These are phyloP conservation scores for Notechis scutatus DNA, from an alignment of 2,113 vertebrate species.

Conservation along the genomic window DNA sequence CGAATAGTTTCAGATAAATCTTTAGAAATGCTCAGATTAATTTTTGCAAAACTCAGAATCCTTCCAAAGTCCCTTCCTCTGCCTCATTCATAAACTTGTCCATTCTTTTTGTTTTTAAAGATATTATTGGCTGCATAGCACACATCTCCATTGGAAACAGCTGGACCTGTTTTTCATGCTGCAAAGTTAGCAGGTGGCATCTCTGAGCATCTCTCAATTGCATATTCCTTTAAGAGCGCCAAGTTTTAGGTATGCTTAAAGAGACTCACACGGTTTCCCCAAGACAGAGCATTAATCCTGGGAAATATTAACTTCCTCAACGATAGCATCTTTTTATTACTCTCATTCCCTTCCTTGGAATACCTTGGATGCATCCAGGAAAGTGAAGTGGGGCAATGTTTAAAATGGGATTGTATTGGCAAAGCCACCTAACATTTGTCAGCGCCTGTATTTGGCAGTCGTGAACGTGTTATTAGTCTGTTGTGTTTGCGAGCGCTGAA, in stretches of 20 bases:
- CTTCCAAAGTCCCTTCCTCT: background rate
- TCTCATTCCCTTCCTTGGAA: background rate
- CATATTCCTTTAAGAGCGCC: background rate
- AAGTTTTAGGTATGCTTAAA: fast-evolving
- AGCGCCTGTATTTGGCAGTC: slow-evolving; percentile 19
- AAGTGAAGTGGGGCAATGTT: background rate
- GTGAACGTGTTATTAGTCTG: slow-evolving; percentile 22
- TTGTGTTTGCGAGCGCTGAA: slow-evolving; percentile 34
- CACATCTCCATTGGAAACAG: background rate
- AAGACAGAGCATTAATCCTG: background rate
- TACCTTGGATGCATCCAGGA: fast-evolving
- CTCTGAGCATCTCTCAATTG: background rate
- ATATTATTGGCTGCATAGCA: background rate
- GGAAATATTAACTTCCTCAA: background rate
- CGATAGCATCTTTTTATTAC: background rate
- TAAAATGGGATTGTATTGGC: background rate
- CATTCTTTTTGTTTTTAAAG: background rate
- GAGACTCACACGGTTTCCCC: background rate
- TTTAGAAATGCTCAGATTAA: background rate
- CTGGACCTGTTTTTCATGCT: background rate
- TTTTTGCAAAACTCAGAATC: background rate
- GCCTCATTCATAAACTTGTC: slow-evolving; percentile 25
- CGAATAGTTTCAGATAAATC: background rate
- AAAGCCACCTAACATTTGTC: background rate
- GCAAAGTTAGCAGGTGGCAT: background rate